Conservation (phyloP, 2,113 vertebrate genomes). For the Syngnathus floridae region DNA sequence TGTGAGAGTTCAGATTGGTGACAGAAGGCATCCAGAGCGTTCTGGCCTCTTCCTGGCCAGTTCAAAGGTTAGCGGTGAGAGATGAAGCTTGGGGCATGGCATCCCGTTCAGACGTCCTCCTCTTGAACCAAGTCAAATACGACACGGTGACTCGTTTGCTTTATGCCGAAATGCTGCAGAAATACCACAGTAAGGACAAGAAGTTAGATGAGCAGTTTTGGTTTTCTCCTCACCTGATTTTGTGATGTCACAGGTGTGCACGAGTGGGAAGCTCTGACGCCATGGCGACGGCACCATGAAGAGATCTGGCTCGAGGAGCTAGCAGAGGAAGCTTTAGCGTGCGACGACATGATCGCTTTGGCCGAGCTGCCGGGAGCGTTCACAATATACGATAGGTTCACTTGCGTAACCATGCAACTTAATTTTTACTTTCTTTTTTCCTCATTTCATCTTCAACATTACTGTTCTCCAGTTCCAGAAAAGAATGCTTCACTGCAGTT, state of each 20-base stretch:
- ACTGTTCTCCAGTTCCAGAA: slow-evolving; percentile 32
- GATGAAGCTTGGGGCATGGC: slow-evolving; percentile 43
- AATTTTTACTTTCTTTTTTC: not conserved
- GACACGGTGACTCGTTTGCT: slow-evolving; percentile 58
- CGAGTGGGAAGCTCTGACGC: slow-evolving; percentile 55
- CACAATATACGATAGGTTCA: slow-evolving; percentile 62
- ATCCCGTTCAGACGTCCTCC: slow-evolving; percentile 53
- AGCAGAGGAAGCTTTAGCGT: slow-evolving; percentile 55
- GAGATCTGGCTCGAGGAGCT: slow-evolving; percentile 49
- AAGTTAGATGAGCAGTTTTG: not conserved
- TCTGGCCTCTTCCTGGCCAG: slow-evolving; percentile 24
- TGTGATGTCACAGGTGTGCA: slow-evolving; percentile 40
- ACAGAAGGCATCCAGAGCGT: slow-evolving; percentile 57
- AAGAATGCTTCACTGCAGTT: slow-evolving; percentile 57
- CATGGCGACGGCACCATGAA: slow-evolving; percentile 51
- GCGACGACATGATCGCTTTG: slow-evolving; percentile 53
- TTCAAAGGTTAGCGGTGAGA: slow-evolving; percentile 6
- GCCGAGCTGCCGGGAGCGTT: slow-evolving; percentile 68
- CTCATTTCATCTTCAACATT: not conserved
- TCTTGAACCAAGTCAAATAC: slow-evolving; percentile 66
- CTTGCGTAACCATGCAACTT: not conserved
- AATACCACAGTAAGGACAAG: slow-evolving; percentile 51
- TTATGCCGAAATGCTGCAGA: slow-evolving; percentile 69
- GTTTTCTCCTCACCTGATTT: not conserved
- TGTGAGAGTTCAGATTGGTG: slow-evolving; percentile 36